Percentiles rank a stretch among this genome's conserved stretches.
Evolutionary conservation across 2,888 invertebrate species (phyloP).

Genomic region (Pandemis heparana): DNA sequence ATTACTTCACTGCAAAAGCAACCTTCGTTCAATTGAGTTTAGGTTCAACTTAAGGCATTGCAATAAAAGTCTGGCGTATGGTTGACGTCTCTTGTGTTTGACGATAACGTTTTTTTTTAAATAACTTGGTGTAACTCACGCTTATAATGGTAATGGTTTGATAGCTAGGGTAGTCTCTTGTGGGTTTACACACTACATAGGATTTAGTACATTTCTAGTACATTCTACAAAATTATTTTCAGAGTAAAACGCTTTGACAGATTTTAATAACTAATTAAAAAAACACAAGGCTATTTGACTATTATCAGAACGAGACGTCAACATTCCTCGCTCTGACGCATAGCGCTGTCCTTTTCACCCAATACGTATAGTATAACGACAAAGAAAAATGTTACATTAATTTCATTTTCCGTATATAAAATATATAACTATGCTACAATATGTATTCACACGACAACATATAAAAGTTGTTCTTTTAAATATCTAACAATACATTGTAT

Average conservation of each 20-base stretch:
- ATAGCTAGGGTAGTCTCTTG: too few relatives aligned
- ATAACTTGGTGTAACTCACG: too few relatives aligned
- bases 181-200: background rate
- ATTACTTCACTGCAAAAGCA: too few relatives aligned
- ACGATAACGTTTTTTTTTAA: too few relatives aligned
- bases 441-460: slow-evolving; percentile 34
- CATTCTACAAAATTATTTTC: background rate
- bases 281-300: background rate
- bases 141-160: too few relatives aligned
- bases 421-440: slow-evolving; percentile 39
- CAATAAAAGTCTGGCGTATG: too few relatives aligned
- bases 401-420: slow-evolving; percentile 38
- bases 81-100: too few relatives aligned
- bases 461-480: slow-evolving; percentile 17
- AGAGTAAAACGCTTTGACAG: too few relatives aligned
- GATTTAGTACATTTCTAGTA: background rate
- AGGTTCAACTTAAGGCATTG: too few relatives aligned
- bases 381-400: slow-evolving; percentile 14
- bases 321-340: background rate
- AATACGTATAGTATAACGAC: background rate
- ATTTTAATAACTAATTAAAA: background rate
- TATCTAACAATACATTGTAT: slow-evolving; percentile 12
- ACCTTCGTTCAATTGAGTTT: too few relatives aligned
- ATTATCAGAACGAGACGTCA: background rate
- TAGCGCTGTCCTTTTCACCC: background rate